These are phyloP conservation scores for Actinia tenebrosa DNA, from an alignment of 64 coral and sea anemone genomes.

Conservation along the genomic window DNA sequence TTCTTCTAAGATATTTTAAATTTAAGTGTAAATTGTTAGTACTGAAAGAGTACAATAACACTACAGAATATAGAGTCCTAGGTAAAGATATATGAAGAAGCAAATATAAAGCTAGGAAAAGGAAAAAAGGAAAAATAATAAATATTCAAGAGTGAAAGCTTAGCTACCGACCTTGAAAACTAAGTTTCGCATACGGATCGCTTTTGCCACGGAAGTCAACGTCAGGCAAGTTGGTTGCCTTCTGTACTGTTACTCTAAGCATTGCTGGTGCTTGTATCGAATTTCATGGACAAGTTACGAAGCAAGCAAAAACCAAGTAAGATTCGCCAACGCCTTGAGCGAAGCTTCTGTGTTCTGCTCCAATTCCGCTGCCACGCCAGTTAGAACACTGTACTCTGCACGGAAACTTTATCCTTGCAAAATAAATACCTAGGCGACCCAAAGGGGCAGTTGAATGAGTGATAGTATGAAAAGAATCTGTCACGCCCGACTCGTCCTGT, in stretches of 20 bases:
- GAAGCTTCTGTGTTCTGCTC: neutral
- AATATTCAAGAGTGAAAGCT: neutral
- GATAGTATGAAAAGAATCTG: neutral
- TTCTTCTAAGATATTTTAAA: neutral
- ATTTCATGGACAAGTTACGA: neutral
- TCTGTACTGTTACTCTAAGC: conserved; percentile 73
- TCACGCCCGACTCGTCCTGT: neutral
- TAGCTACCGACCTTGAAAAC: conserved; percentile 62
- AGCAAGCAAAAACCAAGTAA: conserved; percentile 6
- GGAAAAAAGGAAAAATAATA: neutral
- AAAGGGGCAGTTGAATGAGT: neutral
- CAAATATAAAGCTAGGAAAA: neutral
- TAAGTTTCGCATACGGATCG: conserved; percentile 73
- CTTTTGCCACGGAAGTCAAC: conserved; percentile 80
- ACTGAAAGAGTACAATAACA: neutral
- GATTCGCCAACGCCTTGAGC: conserved; percentile 9
- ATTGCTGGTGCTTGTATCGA: conserved; percentile 13
- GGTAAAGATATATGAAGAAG: neutral
- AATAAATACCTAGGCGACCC: conserved; percentile 15
- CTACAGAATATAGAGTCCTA: neutral
- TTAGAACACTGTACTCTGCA: neutral
- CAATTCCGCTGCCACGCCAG: conserved; percentile 27
- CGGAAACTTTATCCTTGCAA: conserved; percentile 9
- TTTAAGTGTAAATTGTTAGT: neutral
- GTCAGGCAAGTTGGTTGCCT: conserved; percentile 66